Evolutionary conservation across 2,888 invertebrate genomes (phyloP).

Genomic region (Drosophila imparisetae): DNA sequence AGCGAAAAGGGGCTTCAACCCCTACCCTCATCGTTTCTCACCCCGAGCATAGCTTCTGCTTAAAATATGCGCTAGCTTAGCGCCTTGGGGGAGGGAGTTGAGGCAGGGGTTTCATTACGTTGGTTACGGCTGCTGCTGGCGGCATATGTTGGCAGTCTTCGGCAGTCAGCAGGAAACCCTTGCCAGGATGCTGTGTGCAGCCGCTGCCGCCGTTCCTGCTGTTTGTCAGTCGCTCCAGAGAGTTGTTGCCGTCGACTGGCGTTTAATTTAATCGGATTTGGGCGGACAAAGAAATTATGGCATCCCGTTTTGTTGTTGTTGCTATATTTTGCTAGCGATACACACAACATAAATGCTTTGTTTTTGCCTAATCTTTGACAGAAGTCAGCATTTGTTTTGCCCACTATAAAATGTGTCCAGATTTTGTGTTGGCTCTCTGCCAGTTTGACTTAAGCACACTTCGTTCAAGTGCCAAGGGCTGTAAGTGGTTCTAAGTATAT

Average conservation of each 20-base stretch:
- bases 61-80: constrained; percentile 52
- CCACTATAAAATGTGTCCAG: constrained; percentile 67
- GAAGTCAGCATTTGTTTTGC: constrained; percentile 73
- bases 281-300: constrained; percentile 70
- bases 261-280: constrained; percentile 80
- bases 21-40: constrained; percentile 27
- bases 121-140: constrained; percentile 64
- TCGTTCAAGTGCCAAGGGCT: constrained; percentile 36
- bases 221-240: constrained; percentile 20
- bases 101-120: constrained; percentile 53
- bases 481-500: constrained; percentile 31
- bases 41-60: constrained; percentile 1
- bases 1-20: constrained; percentile 54
- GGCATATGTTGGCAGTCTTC: constrained; percentile 76
- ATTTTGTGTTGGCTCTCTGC: constrained; percentile 56
- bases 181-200: constrained; percentile 77
- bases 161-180: constrained; percentile 64
- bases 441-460: constrained; percentile 48
- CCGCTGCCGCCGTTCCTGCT: constrained; percentile 42
- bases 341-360: constrained; percentile 64
- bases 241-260: constrained; percentile 49
- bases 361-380: constrained; percentile 76
- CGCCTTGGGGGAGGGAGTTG: neutral
- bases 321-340: constrained; percentile 46
- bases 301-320: constrained; percentile 57